These are phyloP conservation scores for Zoroaster sp. DNA, from an alignment of 53 echinoderm and acorn worm genomes.

Conservation along the genomic window DNA sequence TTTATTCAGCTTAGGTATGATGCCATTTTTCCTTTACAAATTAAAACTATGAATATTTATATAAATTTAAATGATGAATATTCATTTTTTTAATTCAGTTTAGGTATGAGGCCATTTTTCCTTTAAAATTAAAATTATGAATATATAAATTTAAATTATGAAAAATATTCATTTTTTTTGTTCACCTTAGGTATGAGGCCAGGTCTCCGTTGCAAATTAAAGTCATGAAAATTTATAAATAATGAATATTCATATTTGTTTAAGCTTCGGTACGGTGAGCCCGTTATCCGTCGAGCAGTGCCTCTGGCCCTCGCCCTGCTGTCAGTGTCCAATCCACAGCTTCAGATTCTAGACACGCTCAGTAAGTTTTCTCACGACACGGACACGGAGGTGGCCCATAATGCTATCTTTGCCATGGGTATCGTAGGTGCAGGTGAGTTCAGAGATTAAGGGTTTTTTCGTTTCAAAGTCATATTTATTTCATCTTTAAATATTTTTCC, in stretches of 20 bases:
- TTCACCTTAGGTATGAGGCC: no score
- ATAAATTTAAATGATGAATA: no score
- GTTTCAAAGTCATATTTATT: neutral
- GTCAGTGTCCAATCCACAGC: slow-evolving; percentile 96
- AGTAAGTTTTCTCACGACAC: slow-evolving; percentile 99
- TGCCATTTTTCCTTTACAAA: no score
- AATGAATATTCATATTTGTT: neutral
- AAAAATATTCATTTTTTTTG: neutral
- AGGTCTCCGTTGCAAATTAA: neutral
- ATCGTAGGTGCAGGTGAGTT: slow-evolving; percentile 92
- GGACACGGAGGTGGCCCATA: slow-evolving; percentile 93
- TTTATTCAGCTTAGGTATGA: no score
- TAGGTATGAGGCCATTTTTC: neutral
- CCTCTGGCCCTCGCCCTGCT: slow-evolving; percentile 87
- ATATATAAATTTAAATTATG: neutral
- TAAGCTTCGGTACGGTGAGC: slow-evolving; percentile 95
- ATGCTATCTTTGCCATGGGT: slow-evolving; percentile 98
- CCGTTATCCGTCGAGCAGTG: slow-evolving; percentile 87
- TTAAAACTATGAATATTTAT: no score
- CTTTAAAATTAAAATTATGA: neutral
- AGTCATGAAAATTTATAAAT: neutral
- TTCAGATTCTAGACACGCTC: slow-evolving; percentile 94
- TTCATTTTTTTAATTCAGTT: neutral
- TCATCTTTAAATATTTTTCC: neutral
- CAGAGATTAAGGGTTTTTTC: neutral